A percentile compares a stretch with the other conserved stretches of the same genome.
Conservation (phyloP, 1,140 invertebrate species). For the Caenorhabditis latens region DNA sequence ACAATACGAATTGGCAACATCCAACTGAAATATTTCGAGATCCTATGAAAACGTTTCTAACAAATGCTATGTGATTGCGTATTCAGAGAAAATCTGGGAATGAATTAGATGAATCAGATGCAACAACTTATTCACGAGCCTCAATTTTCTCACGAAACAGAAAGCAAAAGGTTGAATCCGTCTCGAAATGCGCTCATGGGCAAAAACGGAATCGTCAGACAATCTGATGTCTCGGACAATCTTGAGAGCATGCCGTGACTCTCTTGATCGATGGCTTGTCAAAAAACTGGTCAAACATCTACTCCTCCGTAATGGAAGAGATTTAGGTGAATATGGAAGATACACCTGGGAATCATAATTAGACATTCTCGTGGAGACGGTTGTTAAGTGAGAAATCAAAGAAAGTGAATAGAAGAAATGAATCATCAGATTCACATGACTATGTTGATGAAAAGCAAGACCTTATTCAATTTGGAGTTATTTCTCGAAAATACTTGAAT, state of each 20-base stretch:
- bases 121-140: not conserved
- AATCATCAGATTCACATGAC: too few species aligned
- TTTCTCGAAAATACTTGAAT: too few species aligned
- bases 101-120: not conserved
- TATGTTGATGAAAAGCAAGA: too few species aligned
- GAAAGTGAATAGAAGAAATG: too few species aligned
- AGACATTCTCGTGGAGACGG: not conserved
- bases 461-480: too few species aligned
- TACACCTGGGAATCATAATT: not conserved
- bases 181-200: not conserved
- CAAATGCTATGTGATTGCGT: slow-evolving; percentile 1
- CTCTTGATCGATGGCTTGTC: slow-evolving; percentile 45
- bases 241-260: slow-evolving; percentile 9
- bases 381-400: not conserved
- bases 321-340: not conserved
- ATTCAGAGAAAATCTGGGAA: not conserved
- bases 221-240: slow-evolving; percentile 33
- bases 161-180: slow-evolving; percentile 22
- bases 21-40: not conserved
- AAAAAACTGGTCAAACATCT: slow-evolving; percentile 30
- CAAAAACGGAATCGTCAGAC: slow-evolving; percentile 38
- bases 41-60: not conserved
- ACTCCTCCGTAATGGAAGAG: not conserved
- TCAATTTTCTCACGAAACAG: slow-evolving; percentile 1
- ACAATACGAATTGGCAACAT: not conserved